phyloP scores from a whole-genome alignment of 1,140 invertebrate species.

The Cyphomyrmex costatus region DNA sequence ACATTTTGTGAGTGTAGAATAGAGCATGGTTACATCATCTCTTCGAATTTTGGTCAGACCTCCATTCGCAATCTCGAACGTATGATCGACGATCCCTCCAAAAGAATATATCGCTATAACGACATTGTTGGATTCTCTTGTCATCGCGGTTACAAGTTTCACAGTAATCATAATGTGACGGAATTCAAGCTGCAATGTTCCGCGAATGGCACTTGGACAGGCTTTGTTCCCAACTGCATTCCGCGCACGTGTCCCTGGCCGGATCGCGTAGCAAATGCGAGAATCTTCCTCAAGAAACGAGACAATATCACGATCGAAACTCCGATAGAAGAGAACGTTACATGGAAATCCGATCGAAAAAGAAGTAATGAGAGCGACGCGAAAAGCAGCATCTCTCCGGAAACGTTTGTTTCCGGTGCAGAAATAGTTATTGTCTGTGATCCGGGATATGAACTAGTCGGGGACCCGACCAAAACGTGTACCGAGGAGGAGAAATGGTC shows the following conservation, averaged over 20 bases:
- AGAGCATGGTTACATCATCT: constrained; percentile 64
- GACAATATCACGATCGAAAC: constrained; percentile 51
- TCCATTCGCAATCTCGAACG: background rate
- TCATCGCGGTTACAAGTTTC: constrained; percentile 75
- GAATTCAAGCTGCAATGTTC: constrained; percentile 81
- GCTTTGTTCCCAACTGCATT: constrained; percentile 76
- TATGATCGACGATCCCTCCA: constrained; percentile 9
- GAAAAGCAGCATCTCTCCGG: background rate
- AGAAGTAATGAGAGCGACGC: background rate
- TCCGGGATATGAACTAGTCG: constrained; percentile 67
- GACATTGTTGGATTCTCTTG: constrained; percentile 76
- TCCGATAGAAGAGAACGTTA: background rate
- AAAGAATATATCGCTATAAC: constrained; percentile 68
- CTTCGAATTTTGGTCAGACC: constrained; percentile 36
- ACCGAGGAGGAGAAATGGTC: constrained; percentile 75
- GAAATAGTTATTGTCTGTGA: constrained; percentile 72
- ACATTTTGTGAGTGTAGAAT: constrained; percentile 62
- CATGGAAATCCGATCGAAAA: background rate
- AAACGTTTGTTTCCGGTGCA: constrained; percentile 64
- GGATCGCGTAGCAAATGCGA: constrained; percentile 64
- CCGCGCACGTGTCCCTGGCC: constrained; percentile 71
- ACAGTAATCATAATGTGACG: constrained; percentile 66
- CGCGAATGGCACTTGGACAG: constrained; percentile 81
- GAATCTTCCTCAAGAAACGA: constrained; percentile 58
- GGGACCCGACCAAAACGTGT: constrained; percentile 65